A percentile compares a stretch with the other conserved stretches of the same genome.
Evolutionary conservation across 2,888 invertebrate genomes (phyloP).

Genomic region (Calameuta filiformis): DNA sequence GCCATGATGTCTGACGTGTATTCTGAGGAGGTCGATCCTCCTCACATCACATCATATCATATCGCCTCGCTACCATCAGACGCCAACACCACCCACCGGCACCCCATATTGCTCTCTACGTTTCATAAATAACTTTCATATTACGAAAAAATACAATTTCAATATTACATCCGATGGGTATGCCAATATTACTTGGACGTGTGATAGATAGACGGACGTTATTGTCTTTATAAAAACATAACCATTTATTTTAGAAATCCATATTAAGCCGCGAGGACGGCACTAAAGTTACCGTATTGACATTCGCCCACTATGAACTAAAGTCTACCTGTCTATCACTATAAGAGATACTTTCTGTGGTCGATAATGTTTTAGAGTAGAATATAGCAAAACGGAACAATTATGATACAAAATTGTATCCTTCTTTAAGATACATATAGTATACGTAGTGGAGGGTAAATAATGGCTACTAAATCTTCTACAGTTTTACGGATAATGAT

Average conservation of each 20-base stretch:
- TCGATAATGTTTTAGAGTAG: not conserved
- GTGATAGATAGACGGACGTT: slow-evolving; percentile 63
- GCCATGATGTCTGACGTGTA: slow-evolving; percentile 24
- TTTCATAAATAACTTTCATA: slow-evolving; percentile 64
- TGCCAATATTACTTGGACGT: slow-evolving; percentile 60
- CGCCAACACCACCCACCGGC: slow-evolving; percentile 36
- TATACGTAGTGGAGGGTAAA: not conserved
- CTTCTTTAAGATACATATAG: not conserved
- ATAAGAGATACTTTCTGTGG: not conserved
- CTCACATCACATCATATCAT: slow-evolving; percentile 52
- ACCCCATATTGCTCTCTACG: slow-evolving; percentile 53
- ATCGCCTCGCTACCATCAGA: slow-evolving; percentile 48
- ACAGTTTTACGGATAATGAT: not conserved
- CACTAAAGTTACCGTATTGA: not conserved
- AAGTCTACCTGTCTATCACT: not conserved
- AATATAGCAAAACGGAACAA: not conserved
- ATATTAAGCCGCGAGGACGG: slow-evolving; percentile 34
- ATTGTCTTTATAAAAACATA: slow-evolving; percentile 64
- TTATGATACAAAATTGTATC: not conserved
- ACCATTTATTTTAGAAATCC: slow-evolving; percentile 60
- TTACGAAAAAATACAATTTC: slow-evolving; percentile 62
- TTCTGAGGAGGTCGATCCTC: slow-evolving; percentile 45
- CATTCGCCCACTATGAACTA: not conserved
- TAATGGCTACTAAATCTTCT: not conserved
- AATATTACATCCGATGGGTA: slow-evolving; percentile 62